Evolutionary conservation across 1,140 invertebrate species (phyloP).

Genomic region (Bombus difficillimus): DNA sequence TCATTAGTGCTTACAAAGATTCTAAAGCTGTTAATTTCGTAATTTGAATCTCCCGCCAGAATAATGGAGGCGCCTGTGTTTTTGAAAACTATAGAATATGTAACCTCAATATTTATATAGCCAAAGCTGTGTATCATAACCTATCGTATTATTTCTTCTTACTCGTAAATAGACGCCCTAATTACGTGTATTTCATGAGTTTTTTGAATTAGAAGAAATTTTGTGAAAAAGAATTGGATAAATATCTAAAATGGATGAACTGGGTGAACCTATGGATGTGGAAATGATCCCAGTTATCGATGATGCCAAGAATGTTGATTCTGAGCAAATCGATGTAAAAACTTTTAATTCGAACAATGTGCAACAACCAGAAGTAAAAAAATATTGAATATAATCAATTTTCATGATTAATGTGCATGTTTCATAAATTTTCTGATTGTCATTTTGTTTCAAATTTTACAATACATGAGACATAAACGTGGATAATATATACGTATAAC

Average conservation of each 20-base stretch:
- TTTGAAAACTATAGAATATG: background rate
- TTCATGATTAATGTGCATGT: background rate
- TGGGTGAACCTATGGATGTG: constrained; percentile 46
- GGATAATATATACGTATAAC: background rate
- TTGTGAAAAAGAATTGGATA: background rate
- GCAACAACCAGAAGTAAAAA: constrained; percentile 25
- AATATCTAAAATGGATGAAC: constrained; percentile 45
- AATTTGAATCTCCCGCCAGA: background rate
- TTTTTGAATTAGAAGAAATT: background rate
- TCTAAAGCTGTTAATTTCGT: background rate
- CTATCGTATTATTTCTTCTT: constrained; percentile 29
- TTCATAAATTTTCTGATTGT: background rate
- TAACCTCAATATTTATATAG: constrained; percentile 38
- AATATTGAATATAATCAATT: background rate
- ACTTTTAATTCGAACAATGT: constrained; percentile 8
- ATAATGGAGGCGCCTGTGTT: background rate
- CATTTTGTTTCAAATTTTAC: background rate
- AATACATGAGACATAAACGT: background rate
- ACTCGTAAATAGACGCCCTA: background rate
- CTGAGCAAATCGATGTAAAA: background rate
- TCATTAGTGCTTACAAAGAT: background rate
- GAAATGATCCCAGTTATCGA: constrained; percentile 45
- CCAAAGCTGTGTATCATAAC: constrained; percentile 40
- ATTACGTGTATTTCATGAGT: background rate
- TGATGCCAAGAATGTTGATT: constrained; percentile 34